Base-by-base conservation (phyloP, 2,888 invertebrate genomes). In the Tiliacea aurago region DNA sequence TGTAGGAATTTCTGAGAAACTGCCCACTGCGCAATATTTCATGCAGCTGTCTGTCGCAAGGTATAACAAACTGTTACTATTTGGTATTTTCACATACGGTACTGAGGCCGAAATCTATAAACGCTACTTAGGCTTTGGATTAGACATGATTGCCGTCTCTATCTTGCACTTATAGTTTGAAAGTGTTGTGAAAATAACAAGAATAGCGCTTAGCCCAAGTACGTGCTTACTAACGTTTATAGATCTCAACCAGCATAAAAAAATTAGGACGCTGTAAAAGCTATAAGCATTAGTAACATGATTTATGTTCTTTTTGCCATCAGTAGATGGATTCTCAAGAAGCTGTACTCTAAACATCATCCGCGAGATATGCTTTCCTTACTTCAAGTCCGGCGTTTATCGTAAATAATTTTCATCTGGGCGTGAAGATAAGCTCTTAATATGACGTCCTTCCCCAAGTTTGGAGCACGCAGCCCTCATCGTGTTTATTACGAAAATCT, bases 361-460 rank as follows among this genome's bases (percentile, higher is more conserved):
- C 9, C 13, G 5, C 10, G 45, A 47, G 28, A 58, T 58, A 51
- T 4, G 37, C 6, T n/a, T 56, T 37, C 37, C 6, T 37, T 4
- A 10, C 15, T 13, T 28, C 37, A 9, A 37, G 55, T 61, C 41
- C 28, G 20, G 9, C 28, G 45, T 51, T 49, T 53, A 66, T 58
- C 56, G 62, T 76, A 68, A 79, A 79, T 79, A 23, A 70, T 65
- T 70, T 53, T 64, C 13, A 20, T 37, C 53, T 62, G 28, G 28
- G 43, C 53, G 63, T 58, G 55, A n/a, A n/a, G 66, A 59, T 68
- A n/a, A n/a, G n/a, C n/a, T n/a, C 45, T 13, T 23, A 41, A 41
- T 41, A 41, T 37, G 28, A 23, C 63, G 23, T 41, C n/a, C n/a
- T n/a, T 65, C 3, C 15, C 28, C 28, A 65, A 65, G 33, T 51